phyloP scores from a whole-genome alignment of 2,888 invertebrate species.

The Ophioninae sp. region DNA sequence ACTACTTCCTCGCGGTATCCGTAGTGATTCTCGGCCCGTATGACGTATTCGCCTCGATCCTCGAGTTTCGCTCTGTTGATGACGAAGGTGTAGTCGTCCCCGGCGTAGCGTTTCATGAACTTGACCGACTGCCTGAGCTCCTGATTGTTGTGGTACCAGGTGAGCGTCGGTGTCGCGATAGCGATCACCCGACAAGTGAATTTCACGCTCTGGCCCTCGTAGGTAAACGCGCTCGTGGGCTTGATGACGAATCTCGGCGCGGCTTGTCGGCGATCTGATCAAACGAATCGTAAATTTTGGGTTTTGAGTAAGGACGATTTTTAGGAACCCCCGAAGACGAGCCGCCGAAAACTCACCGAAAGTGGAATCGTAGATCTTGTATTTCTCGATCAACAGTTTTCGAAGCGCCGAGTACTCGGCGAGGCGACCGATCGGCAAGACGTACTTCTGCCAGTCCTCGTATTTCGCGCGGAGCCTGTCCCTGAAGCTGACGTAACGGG shows the following conservation, averaged over 20 bases:
- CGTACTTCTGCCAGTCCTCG: constrained; percentile 90
- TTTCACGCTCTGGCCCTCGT: constrained; percentile 98
- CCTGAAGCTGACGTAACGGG: constrained; percentile 92
- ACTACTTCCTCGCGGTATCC: constrained; percentile 97
- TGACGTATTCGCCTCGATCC: constrained; percentile 98
- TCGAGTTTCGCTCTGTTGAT: constrained; percentile 97
- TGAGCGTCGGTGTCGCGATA: constrained; percentile 95
- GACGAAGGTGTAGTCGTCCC: constrained; percentile 98
- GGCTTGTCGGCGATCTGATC: constrained; percentile 95
- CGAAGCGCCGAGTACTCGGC: constrained; percentile 98
- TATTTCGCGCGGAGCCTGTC: constrained; percentile 93
- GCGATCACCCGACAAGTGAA: constrained; percentile 98
- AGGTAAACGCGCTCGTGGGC: constrained; percentile 97
- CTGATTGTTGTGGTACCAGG: constrained; percentile 96
- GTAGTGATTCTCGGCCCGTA: constrained; percentile 97
- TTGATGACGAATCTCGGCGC: constrained; percentile 99
- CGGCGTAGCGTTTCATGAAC: constrained; percentile 98
- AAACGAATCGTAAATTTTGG: not conserved
- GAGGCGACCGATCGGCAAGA: constrained; percentile 96
- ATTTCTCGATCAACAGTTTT: constrained; percentile 97
- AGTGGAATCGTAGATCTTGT: constrained; percentile 97
- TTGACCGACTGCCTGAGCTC: constrained; percentile 98
- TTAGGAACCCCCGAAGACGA: no score
- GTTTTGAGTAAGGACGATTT: not conserved
- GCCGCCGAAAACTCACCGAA: constrained; percentile 86